Evolutionary conservation across 2,797 vertebrate genomes (phyloP), one percentile per base, ranked within the genome.

Genomic region (Pseudocheirus occidentalis): DNA sequence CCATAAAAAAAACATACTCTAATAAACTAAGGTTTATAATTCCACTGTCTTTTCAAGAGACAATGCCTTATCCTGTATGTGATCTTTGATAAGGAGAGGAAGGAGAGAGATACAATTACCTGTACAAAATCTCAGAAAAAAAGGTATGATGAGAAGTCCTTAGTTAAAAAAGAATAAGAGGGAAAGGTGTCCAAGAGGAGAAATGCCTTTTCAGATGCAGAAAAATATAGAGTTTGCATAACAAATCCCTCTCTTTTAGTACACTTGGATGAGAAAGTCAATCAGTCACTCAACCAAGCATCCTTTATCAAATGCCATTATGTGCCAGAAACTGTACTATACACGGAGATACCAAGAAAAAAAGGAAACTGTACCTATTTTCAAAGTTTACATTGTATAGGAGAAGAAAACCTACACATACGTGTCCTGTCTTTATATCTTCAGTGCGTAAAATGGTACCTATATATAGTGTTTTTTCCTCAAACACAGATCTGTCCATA

Each of bases 21-120:
- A 58, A 89, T 28, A 59, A 96, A 92, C n/a, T 56, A 94, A 6
- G 59, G 81, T 94, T 95, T 95, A 94, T 62, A 96, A 93, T 46
- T 94, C 58, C 29, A 91, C 91, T 53, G 55, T 96, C 50, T 96
- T 96, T 97, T 93, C 53, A 53, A 66, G 91, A 93, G 62, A 57
- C 87, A 91, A n/a, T 94, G 92, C 28, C 90, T 28, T 14, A 6
- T 21, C n/a, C 28, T 90, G 28, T 94, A 52, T 91, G 87, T 55
- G 28, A 90, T n/a, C 12, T n/a, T 27, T 90, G 90, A 93, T 90
- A 90, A 62, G 91, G 81, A 4, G 73, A 81, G 9, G 40, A 73
- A n/a, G 14, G 3, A 34, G 21, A 87, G 24, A 87, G 24, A 59
- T 91, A 94, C 87, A 91, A 90, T 87, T 34, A 34, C 50, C 50